Percentiles rank a stretch among this genome's conserved stretches.
Conservation (phyloP, 1,140 invertebrate genomes). For the Brachionus rotundiformis region DNA sequence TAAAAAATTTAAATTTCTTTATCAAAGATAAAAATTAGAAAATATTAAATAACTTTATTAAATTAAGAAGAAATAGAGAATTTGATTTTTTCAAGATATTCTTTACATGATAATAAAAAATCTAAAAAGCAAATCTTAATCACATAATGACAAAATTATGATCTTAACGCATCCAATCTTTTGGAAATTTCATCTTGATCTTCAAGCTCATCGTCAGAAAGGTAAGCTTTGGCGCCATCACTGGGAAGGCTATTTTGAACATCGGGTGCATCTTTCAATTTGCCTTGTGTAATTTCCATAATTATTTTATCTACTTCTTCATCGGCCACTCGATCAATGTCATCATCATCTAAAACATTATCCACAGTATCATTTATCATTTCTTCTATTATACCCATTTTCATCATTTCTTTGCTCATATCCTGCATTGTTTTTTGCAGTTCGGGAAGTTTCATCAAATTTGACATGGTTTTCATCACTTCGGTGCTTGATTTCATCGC, state of each 20-base stretch:
- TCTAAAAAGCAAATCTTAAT: not conserved
- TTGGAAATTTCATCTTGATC: slow-evolving; percentile 50
- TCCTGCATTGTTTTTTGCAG: slow-evolving; percentile 50
- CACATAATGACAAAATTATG: not conserved
- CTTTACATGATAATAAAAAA: not conserved
- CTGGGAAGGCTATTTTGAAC: slow-evolving; percentile 23
- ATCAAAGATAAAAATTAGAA: not conserved
- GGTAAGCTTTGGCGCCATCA: not conserved
- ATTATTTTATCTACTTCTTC: slow-evolving; percentile 51
- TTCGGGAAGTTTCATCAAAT: slow-evolving; percentile 49
- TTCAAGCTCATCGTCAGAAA: slow-evolving; percentile 5
- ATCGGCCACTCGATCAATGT: slow-evolving; percentile 46
- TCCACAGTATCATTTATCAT: slow-evolving; percentile 43
- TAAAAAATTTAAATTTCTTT: not conserved
- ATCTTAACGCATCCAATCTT: slow-evolving; percentile 46
- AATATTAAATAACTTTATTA: not conserved
- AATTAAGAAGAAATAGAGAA: not conserved
- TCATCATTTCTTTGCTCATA: slow-evolving; percentile 52
- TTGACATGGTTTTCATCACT: slow-evolving; percentile 44
- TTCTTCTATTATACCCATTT: slow-evolving; percentile 49
- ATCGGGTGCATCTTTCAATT: slow-evolving; percentile 20
- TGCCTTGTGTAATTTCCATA: slow-evolving; percentile 42
- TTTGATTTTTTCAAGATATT: not conserved
- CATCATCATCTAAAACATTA: slow-evolving; percentile 48
- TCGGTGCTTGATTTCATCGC: slow-evolving; percentile 47